phyloP scores from a whole-genome alignment of 2,888 invertebrate genomes.

The Blastobasis lacticolella region DNA sequence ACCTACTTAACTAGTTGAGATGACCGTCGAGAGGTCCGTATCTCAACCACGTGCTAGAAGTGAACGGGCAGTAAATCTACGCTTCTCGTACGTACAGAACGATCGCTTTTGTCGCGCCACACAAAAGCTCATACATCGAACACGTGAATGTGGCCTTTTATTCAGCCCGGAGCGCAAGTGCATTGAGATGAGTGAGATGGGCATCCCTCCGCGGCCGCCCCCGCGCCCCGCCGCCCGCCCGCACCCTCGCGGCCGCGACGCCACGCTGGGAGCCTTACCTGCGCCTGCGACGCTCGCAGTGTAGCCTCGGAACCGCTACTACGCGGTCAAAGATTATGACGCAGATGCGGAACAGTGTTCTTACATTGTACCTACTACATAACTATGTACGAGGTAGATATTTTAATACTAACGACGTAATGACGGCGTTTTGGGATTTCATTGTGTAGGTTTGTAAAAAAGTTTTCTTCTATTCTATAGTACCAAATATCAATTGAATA shows the following conservation, averaged over 20 bases:
- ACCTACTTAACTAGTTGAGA: too few species aligned
- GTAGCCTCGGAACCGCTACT: constrained; percentile 55
- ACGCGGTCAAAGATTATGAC: constrained; percentile 31
- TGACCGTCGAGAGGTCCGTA: too few species aligned
- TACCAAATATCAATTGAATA: too few species aligned
- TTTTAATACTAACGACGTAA: too few species aligned
- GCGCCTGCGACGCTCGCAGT: constrained; percentile 36
- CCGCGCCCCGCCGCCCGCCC: constrained; percentile 15
- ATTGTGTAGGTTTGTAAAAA: too few species aligned
- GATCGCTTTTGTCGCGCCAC: not conserved
- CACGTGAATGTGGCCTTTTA: constrained; percentile 25
- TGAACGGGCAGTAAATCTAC: too few species aligned
- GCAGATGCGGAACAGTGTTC: constrained; percentile 13
- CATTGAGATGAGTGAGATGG: constrained; percentile 23
- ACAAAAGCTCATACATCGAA: constrained; percentile 8
- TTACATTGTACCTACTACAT: too few species aligned
- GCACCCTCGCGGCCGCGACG: constrained; percentile 14
- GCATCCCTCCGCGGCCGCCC: constrained; percentile 18
- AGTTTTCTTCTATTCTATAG: too few species aligned
- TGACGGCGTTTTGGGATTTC: too few species aligned
- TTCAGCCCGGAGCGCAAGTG: constrained; percentile 41
- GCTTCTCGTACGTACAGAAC: too few species aligned
- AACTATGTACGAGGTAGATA: too few species aligned
- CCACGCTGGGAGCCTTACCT: constrained; percentile 53
- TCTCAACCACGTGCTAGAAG: too few species aligned